Percentiles rank a stretch among this genome's conserved stretches.
Conservation (phyloP, 1,140 invertebrate species). For the Leptinotarsa undecemlineata region DNA sequence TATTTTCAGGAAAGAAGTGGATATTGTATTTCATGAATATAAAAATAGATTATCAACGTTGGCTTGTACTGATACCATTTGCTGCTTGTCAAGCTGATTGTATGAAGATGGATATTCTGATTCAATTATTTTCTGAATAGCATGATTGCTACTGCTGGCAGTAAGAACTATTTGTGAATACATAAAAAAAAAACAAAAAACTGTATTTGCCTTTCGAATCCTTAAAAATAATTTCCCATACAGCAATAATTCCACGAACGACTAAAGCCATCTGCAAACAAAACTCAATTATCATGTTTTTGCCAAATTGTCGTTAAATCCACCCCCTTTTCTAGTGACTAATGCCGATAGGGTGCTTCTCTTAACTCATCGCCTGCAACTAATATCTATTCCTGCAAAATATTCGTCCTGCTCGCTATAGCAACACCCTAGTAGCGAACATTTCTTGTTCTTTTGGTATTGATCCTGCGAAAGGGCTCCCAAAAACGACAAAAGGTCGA, state of each 20-base stretch:
- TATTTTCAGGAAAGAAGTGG: no score
- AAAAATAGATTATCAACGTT: no score
- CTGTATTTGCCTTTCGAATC: neutral
- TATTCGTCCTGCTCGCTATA: slow-evolving; percentile 17
- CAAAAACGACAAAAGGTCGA: slow-evolving; percentile 11
- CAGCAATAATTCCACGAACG: no score
- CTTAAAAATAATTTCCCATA: neutral
- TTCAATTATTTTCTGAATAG: no score
- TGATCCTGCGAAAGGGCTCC: slow-evolving; percentile 15
- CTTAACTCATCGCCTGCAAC: slow-evolving; percentile 15
- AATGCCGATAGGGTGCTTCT: neutral
- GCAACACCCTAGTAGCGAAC: slow-evolving; percentile 11
- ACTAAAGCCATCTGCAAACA: no score
- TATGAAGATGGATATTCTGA: no score
- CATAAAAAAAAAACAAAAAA: neutral
- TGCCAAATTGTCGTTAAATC: neutral
- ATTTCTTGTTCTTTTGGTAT: slow-evolving; percentile 8
- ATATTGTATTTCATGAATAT: no score
- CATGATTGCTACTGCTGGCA: no score
- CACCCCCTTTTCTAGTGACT: neutral
- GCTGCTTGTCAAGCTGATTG: no score
- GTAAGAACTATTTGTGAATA: no score
- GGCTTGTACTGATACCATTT: no score
- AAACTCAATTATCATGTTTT: neutral
- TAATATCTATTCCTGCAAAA: slow-evolving; percentile 21